Evolutionary conservation across 2,113 vertebrate genomes (phyloP).

Genomic region (Tretioscincus oriximinensis): DNA sequence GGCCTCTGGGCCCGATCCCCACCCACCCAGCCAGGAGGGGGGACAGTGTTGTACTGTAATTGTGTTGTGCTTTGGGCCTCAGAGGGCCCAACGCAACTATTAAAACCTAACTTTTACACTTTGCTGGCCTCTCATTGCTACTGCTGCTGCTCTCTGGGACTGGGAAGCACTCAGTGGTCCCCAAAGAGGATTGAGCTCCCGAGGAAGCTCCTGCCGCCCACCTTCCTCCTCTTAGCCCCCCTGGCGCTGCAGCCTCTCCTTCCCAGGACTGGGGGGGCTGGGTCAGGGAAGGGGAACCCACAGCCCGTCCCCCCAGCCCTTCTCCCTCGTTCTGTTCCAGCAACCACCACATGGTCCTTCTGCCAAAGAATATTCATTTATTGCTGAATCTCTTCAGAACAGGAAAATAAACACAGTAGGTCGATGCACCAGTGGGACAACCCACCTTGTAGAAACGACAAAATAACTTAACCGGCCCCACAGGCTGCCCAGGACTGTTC

Average conservation of each 20-base stretch:
- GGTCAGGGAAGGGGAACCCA: neutral
- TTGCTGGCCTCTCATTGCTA: neutral
- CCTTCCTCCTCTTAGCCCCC: no score
- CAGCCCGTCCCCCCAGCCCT: fast-evolving
- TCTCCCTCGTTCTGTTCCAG: neutral
- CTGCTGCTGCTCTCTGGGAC: neutral
- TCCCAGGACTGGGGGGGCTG: neutral
- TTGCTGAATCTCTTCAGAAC: constrained; percentile 66
- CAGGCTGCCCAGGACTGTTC: neutral
- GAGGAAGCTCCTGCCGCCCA: no score
- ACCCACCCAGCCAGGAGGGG: neutral
- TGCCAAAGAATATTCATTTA: constrained; percentile 65
- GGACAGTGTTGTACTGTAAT: constrained; percentile 37
- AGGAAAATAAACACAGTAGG: constrained; percentile 65
- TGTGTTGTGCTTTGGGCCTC: constrained; percentile 46
- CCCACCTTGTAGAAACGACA: neutral
- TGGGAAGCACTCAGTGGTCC: no score
- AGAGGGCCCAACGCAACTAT: constrained; percentile 60
- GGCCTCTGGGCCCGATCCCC: no score
- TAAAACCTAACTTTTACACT: constrained; percentile 58
- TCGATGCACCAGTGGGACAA: constrained; percentile 55
- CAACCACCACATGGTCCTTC: constrained; percentile 23
- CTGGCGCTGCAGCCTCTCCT: neutral
- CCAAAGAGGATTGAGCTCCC: no score
- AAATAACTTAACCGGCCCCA: neutral